Evolutionary conservation across 2,797 vertebrate species (phyloP).

Genomic region (Macropodus opercularis): DNA sequence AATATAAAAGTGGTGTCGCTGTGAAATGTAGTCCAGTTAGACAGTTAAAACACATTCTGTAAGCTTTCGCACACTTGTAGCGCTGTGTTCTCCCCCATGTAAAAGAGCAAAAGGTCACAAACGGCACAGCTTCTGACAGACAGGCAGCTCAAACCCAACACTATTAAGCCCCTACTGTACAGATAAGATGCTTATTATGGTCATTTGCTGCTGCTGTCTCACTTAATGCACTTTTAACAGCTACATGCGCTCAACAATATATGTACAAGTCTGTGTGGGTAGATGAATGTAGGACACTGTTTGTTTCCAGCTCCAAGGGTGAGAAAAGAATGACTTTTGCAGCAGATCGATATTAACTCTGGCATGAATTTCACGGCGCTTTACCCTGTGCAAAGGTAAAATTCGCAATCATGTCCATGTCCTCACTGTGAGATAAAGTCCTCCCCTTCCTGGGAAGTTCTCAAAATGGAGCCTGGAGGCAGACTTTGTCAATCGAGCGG

Average conservation of each 20-base stretch:
- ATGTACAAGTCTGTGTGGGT: constrained; percentile 27
- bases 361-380: constrained; percentile 44
- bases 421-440: constrained; percentile 48
- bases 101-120: constrained; percentile 33
- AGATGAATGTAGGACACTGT: constrained; percentile 26
- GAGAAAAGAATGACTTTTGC: constrained; percentile 44
- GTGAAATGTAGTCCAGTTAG: no score
- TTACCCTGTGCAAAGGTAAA: constrained; percentile 49
- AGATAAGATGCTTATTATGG: constrained; percentile 27
- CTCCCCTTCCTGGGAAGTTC: constrained; percentile 38
- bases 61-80: no score
- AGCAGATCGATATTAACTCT: constrained; percentile 52
- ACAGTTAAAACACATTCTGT: no score
- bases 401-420: constrained; percentile 49
- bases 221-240: constrained; percentile 42
- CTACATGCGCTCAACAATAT: constrained; percentile 9
- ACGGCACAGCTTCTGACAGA: constrained; percentile 41
- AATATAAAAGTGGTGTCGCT: no score
- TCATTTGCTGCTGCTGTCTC: constrained; percentile 24
- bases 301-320: constrained; percentile 42
- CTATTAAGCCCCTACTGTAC: constrained; percentile 24
- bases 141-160: constrained; percentile 34
- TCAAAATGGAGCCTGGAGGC: constrained; percentile 65
- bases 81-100: constrained; percentile 10
- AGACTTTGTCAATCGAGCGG: constrained; percentile 64